phyloP scores from a whole-genome alignment of 2,113 vertebrate species.

The human (Homo sapiens) region DNA sequence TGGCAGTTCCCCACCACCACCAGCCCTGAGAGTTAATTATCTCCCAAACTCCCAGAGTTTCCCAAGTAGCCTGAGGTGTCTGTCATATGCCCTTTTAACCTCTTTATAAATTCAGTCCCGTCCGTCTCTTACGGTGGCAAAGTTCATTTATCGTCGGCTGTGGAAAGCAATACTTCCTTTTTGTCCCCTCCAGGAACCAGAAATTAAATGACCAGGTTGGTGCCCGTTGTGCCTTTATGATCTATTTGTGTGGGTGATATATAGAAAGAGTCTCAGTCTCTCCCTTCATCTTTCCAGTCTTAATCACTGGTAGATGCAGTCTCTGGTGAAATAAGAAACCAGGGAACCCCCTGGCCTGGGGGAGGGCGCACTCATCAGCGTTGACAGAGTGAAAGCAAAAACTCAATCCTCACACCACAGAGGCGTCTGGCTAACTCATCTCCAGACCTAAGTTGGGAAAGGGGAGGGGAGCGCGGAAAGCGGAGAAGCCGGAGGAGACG shows the following conservation, averaged over 20 bases:
- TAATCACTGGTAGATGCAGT: slow-evolving; percentile 9
- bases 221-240: background rate
- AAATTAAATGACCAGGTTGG: background rate
- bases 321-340: slow-evolving; percentile 39
- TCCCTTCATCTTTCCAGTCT: background rate
- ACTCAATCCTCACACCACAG: background rate
- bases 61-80: background rate
- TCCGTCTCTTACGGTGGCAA: background rate
- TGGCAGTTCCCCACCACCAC: background rate
- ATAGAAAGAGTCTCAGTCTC: background rate
- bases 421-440: background rate
- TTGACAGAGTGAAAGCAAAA: background rate
- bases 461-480: background rate
- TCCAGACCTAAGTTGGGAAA: background rate
- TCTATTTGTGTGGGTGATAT: background rate
- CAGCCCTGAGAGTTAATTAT: background rate
- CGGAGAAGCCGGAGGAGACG: background rate
- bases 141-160: background rate
- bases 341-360: slow-evolving; percentile 22
- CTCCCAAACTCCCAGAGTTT: background rate
- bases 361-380: background rate
- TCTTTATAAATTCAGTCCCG: background rate
- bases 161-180: background rate
- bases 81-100: background rate
- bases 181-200: background rate